phyloP scores from a whole-genome alignment of 2,113 vertebrate genomes.

The Salvelinus fontinalis region DNA sequence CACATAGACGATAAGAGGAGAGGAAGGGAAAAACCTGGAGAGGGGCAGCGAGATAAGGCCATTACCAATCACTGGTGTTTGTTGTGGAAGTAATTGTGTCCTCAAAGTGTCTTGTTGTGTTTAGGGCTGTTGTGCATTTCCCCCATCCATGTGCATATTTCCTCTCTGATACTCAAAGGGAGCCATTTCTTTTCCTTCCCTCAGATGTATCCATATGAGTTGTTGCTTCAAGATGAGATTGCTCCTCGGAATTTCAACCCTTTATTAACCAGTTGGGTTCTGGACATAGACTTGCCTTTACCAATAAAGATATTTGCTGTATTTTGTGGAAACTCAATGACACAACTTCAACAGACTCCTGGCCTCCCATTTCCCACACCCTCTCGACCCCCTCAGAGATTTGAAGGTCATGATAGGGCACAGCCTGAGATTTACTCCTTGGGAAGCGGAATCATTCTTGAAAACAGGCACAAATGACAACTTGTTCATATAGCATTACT shows the following conservation, averaged over 20 bases:
- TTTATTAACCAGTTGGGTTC: slow-evolving; percentile 36
- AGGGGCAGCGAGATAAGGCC: slow-evolving; percentile 41
- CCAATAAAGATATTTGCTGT: slow-evolving; percentile 27
- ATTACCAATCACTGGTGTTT: slow-evolving; percentile 54
- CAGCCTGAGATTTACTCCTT: slow-evolving; percentile 60
- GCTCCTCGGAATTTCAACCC: slow-evolving; percentile 37
- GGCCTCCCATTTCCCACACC: slow-evolving; percentile 71
- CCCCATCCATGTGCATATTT: slow-evolving; percentile 52
- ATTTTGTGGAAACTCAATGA: slow-evolving; percentile 66
- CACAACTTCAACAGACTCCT: slow-evolving; percentile 66
- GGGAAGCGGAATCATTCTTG: slow-evolving; percentile 55
- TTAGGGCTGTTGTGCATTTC: slow-evolving; percentile 58
- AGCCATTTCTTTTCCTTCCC: slow-evolving; percentile 7
- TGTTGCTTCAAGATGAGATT: slow-evolving; percentile 32
- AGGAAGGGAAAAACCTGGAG: slow-evolving; percentile 20
- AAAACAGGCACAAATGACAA: slow-evolving; percentile 18
- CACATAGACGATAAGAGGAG: slow-evolving; percentile 41
- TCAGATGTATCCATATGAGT: slow-evolving; percentile 57
- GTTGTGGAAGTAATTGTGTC: slow-evolving; percentile 62
- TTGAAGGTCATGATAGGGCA: slow-evolving; percentile 71
- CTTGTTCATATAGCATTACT: slow-evolving; percentile 21
- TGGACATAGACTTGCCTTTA: slow-evolving; percentile 41
- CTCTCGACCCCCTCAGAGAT: slow-evolving; percentile 64
- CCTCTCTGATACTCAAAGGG: slow-evolving; percentile 30
- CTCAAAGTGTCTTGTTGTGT: slow-evolving; percentile 46